phyloP scores from a whole-genome alignment of 2,797 vertebrate genomes.

The Emys orbicularis region DNA sequence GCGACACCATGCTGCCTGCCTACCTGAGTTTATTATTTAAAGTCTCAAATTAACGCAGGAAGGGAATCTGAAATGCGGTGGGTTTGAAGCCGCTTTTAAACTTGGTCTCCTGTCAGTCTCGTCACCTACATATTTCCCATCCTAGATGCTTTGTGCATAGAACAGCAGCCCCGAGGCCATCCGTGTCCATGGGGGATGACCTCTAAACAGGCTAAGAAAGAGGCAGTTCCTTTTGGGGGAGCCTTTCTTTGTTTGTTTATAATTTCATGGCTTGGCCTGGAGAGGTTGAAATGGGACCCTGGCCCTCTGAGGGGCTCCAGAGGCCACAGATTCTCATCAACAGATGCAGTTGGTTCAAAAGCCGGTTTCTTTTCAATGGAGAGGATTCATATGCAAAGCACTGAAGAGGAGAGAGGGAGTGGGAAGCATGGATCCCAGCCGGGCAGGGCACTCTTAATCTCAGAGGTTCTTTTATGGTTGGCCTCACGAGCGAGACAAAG shows the following conservation, averaged over 20 bases:
- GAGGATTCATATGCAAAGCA: conserved; percentile 74
- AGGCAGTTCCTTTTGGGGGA: conserved; percentile 46
- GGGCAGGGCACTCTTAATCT: neutral
- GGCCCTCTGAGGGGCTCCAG: conserved; percentile 53
- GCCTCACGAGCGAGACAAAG: conserved; percentile 30
- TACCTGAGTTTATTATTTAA: neutral
- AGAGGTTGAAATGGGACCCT: neutral
- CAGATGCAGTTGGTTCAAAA: conserved; percentile 68
- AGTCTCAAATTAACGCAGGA: neutral
- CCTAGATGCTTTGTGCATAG: accelerated
- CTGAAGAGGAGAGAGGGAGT: accelerated
- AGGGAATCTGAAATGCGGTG: neutral
- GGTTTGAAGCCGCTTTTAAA: neutral
- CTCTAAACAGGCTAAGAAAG: conserved; percentile 4
- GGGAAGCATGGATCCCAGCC: conserved; percentile 7
- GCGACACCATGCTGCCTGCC: neutral
- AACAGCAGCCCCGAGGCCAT: neutral
- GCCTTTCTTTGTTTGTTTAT: conserved; percentile 12
- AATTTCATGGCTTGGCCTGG: conserved; percentile 50
- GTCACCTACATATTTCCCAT: neutral
- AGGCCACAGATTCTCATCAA: conserved; percentile 65
- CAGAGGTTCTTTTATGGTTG: conserved; percentile 7
- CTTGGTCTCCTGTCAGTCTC: neutral
- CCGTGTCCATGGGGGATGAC: conserved; percentile 41
- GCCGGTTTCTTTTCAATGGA: conserved; percentile 57